These are phyloP conservation scores for Aurelia aurita complex sp. Pacific DNA, from an alignment of 30 jellyfish, hydroid and myxozoan species.

Conservation along the genomic window DNA sequence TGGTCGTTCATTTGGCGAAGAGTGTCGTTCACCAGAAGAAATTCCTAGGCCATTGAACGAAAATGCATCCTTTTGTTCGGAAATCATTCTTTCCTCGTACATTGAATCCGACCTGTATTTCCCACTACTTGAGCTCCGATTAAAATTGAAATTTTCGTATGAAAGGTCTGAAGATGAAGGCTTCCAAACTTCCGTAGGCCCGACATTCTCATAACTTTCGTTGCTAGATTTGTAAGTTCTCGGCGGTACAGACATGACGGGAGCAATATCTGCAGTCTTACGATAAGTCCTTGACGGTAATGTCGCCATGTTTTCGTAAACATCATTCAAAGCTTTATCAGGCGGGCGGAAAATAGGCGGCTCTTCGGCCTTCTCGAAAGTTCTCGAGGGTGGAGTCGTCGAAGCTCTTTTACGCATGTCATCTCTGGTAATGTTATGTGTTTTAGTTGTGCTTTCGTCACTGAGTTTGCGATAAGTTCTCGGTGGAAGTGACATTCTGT, in stretches of 20 bases:
- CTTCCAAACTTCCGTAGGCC: background rate
- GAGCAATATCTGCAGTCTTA: background rate
- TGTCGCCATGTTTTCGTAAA: background rate
- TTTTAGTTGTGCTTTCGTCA: too few relatives aligned
- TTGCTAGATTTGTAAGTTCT: slow-evolving; percentile 22
- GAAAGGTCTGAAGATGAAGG: slow-evolving; percentile 8
- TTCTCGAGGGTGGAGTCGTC: slow-evolving; percentile 42
- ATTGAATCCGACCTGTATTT: background rate
- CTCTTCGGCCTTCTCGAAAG: background rate
- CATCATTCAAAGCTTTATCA: background rate
- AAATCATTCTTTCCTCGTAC: background rate
- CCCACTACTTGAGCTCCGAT: slow-evolving; percentile 12
- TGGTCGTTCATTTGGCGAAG: background rate
- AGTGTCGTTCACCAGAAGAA: background rate
- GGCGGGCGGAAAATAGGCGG: background rate
- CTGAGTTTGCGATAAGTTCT: slow-evolving; percentile 7
- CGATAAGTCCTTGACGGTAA: slow-evolving; percentile 48
- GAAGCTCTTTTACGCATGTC: too few relatives aligned
- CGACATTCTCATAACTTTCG: slow-evolving; percentile 32
- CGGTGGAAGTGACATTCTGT: slow-evolving; percentile 35
- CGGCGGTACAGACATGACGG: slow-evolving; percentile 34
- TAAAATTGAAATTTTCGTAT: slow-evolving; percentile 14
- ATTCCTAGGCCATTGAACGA: background rate
- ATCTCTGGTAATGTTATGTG: too few relatives aligned
- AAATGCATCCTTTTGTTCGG: background rate